Conservation (phyloP, 1,140 invertebrate species). For the Ylistrum balloti region DNA sequence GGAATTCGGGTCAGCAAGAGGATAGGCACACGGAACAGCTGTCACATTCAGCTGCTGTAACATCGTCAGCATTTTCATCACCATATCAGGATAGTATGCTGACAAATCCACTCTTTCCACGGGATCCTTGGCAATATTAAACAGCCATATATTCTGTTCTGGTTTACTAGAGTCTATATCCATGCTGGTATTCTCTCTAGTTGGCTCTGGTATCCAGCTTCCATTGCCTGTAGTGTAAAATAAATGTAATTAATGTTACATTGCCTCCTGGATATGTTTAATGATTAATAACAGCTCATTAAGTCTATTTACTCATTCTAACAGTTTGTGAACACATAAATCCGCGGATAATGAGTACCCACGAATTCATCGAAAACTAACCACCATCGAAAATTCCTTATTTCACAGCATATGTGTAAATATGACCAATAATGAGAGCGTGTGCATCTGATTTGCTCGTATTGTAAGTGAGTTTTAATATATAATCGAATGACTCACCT, state of each 20-base stretch:
- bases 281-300: no score
- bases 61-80: constrained; percentile 64
- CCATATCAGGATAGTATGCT: constrained; percentile 58
- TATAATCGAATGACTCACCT: no score
- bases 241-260: no score
- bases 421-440: no score
- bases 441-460: no score
- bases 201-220: constrained; percentile 61
- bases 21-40: constrained; percentile 68
- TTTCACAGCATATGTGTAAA: not conserved
- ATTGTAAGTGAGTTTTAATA: no score
- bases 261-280: no score
- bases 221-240: constrained; percentile 64
- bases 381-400: not conserved
- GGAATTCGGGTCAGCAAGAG: constrained; percentile 61
- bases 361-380: no score
- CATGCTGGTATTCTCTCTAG: not conserved
- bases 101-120: constrained; percentile 68
- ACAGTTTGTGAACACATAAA: not conserved
- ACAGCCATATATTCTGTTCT: constrained; percentile 72
- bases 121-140: constrained; percentile 71
- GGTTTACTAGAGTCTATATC: not conserved
- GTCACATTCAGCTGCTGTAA: constrained; percentile 68
- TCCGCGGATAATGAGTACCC: no score
- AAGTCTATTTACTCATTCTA: not conserved